These are phyloP conservation scores for Halictus ligatus DNA, from an alignment of 2,888 invertebrate genomes.

Conservation along the genomic window DNA sequence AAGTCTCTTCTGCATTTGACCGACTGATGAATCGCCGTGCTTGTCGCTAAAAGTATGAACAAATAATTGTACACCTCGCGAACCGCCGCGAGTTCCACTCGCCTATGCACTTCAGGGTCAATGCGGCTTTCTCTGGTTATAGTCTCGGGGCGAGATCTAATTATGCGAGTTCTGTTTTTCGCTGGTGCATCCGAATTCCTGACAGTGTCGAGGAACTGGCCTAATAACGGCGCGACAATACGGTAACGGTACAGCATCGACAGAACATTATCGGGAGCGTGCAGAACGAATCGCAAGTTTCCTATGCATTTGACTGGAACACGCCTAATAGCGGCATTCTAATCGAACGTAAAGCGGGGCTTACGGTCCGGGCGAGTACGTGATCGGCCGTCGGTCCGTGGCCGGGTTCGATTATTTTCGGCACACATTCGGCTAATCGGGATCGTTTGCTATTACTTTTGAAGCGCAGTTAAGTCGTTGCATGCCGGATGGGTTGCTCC, in stretches of 20 bases:
- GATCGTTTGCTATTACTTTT: constrained; percentile 57
- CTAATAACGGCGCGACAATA: background rate
- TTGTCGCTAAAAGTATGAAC: background rate
- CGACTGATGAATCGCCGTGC: background rate
- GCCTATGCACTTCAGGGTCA: background rate
- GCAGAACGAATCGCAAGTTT: constrained; percentile 22
- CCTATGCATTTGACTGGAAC: constrained; percentile 19
- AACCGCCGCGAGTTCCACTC: background rate
- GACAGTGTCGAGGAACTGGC: constrained; percentile 1
- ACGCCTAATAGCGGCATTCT: constrained; percentile 30
- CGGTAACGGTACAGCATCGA: constrained; percentile 33
- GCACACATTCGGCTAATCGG: constrained; percentile 19
- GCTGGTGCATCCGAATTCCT: background rate
- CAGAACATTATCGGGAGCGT: constrained; percentile 20
- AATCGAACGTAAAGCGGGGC: constrained; percentile 33
- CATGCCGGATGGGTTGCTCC: constrained; percentile 49
- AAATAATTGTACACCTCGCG: background rate
- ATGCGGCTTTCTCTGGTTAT: constrained; percentile 1
- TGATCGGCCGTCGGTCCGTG: constrained; percentile 21
- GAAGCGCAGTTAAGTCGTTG: constrained; percentile 60
- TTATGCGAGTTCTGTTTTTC: background rate
- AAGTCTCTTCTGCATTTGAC: too few species aligned
- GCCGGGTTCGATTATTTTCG: constrained; percentile 40
- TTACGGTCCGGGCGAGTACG: constrained; percentile 27
- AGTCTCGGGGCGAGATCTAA: background rate